These are phyloP conservation scores for Caenorhabditis sp. DNA, from an alignment of 2,888 invertebrate genomes.

Conservation along the genomic window DNA sequence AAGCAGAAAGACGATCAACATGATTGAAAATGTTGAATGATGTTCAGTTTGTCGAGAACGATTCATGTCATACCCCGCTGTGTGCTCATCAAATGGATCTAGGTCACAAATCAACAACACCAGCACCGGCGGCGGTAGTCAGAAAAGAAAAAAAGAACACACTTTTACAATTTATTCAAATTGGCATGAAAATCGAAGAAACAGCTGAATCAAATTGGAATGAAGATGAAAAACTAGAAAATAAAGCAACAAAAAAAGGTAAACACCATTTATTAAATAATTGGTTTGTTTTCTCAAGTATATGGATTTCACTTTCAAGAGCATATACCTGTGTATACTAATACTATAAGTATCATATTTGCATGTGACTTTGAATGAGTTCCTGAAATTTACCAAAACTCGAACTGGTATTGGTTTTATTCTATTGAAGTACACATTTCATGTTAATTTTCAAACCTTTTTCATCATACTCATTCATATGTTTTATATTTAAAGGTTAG, in stretches of 20 bases:
- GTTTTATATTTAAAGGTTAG: too few species aligned
- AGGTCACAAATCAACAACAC: constrained; percentile 19
- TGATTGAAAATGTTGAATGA: background rate
- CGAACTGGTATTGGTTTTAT: too few species aligned
- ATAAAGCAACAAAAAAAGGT: background rate
- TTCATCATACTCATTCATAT: too few species aligned
- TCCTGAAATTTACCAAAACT: too few species aligned
- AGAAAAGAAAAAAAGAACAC: constrained; percentile 5
- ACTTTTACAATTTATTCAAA: constrained; percentile 1
- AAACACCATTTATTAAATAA: background rate
- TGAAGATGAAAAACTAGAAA: background rate
- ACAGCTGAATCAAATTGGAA: background rate
- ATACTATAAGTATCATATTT: too few species aligned
- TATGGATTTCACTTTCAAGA: background rate
- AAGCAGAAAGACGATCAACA: background rate
- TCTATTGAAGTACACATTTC: too few species aligned
- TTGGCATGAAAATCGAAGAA: background rate
- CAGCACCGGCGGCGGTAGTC: background rate
- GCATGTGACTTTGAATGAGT: too few species aligned
- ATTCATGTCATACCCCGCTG: constrained; percentile 24
- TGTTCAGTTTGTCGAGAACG: background rate
- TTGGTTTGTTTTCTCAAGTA: background rate
- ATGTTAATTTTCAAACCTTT: too few species aligned
- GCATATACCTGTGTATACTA: background rate
- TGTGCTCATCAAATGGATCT: constrained; percentile 46